These are phyloP conservation scores for Indicator maculatus DNA, from an alignment of 2,113 vertebrate species.

Conservation along the genomic window DNA sequence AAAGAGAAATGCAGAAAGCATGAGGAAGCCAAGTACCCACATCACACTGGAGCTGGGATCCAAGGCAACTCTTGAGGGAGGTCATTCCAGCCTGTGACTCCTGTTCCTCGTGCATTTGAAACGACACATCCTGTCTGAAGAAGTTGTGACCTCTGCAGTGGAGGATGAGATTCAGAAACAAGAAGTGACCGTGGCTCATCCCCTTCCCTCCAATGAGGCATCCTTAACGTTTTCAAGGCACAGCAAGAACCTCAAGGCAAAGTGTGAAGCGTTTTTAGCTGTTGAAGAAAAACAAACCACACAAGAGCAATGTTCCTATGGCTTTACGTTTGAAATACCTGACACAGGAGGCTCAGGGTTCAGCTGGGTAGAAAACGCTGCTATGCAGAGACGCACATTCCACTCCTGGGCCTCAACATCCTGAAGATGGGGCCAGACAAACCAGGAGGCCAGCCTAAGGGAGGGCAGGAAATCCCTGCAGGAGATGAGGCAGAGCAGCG, in stretches of 20 bases:
- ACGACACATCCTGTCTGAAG: not conserved
- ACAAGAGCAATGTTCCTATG: not conserved
- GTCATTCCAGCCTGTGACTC: not conserved
- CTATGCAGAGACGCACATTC: not conserved
- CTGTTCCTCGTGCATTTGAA: not conserved
- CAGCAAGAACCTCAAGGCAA: not conserved
- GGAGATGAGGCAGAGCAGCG: not conserved
- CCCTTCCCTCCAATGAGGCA: not conserved
- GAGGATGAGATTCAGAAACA: not conserved
- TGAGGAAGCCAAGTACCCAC: not conserved
- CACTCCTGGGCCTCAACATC: not conserved
- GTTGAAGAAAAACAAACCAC: not conserved
- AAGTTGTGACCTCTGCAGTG: not conserved
- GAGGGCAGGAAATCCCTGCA: conserved; percentile 10
- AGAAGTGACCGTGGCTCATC: rapidly evolving
- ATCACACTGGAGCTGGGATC: not conserved
- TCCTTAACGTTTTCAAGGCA: not conserved
- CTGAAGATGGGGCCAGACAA: not conserved
- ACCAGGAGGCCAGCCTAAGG: not conserved
- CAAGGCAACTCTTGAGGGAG: not conserved
- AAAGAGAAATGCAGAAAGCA: not conserved
- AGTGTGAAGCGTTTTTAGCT: not conserved
- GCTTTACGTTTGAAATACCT: not conserved
- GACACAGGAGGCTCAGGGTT: not conserved
- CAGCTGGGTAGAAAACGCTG: not conserved